Evolutionary conservation across 2,888 invertebrate genomes (phyloP).

Genomic region (Lasioglossum figueresi): DNA sequence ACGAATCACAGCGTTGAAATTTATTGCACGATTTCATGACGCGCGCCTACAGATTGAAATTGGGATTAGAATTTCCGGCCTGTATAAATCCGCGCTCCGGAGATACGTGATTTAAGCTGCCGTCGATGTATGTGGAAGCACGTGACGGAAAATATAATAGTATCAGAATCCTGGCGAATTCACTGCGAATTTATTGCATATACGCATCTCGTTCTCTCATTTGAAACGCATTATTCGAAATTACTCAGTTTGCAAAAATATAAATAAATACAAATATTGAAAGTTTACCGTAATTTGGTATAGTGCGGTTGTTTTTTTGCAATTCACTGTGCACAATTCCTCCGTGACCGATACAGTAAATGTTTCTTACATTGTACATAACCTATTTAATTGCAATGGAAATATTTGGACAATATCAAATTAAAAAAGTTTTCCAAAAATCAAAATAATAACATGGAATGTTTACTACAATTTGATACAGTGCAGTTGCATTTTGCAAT

Average conservation of each 20-base stretch:
- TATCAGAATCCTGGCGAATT: neutral
- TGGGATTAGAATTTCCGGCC: slow-evolving; percentile 50
- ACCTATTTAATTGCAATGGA: neutral
- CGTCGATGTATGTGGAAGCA: slow-evolving; percentile 34
- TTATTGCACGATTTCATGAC: slow-evolving; percentile 18
- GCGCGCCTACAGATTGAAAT: slow-evolving; percentile 44
- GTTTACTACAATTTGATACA: neutral
- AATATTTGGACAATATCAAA: neutral
- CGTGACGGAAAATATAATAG: slow-evolving; percentile 28
- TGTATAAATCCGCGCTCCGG: slow-evolving; percentile 6
- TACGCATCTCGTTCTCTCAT: neutral
- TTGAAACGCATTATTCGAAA: neutral
- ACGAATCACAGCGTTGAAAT: neutral
- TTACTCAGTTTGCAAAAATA: neutral
- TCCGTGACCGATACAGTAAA: neutral
- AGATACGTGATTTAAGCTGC: slow-evolving; percentile 33
- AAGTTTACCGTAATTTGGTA: neutral
- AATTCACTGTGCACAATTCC: neutral
- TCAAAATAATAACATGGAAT: neutral
- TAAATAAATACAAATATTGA: neutral
- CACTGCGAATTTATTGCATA: neutral
- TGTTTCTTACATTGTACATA: neutral
- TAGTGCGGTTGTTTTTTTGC: neutral
- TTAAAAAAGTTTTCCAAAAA: too few species aligned
- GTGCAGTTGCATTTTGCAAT: neutral